These are phyloP conservation scores for Nyctibius bracteatus DNA, from an alignment of 2,113 vertebrate genomes.

Conservation along the genomic window DNA sequence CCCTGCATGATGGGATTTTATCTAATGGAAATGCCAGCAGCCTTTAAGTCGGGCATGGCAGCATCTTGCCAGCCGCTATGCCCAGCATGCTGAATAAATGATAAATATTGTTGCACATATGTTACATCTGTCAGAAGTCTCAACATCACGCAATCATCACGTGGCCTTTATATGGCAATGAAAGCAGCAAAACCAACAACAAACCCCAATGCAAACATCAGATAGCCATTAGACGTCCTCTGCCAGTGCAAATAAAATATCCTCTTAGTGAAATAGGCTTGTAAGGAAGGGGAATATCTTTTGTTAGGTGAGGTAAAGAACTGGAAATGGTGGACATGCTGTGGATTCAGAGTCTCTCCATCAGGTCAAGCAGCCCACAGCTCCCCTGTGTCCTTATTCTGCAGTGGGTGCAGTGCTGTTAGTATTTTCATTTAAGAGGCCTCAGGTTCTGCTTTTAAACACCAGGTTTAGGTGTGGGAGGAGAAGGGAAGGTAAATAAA, in stretches of 20 bases:
- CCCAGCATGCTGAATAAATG: constrained; percentile 26
- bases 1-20: constrained; percentile 27
- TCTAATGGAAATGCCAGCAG: constrained; percentile 39
- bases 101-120: constrained; percentile 54
- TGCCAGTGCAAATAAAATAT: neutral
- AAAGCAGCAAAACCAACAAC: constrained; percentile 47
- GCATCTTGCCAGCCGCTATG: neutral
- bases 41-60: constrained; percentile 60
- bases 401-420: neutral
- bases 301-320: neutral
- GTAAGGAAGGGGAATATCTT: neutral
- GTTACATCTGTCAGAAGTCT: constrained; percentile 52
- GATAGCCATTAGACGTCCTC: neutral
- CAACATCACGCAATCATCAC: neutral
- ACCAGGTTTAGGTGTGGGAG: neutral
- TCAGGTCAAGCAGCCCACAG: neutral
- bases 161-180: constrained; percentile 51
- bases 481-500: neutral
- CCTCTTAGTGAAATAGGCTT: neutral
- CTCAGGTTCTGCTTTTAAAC: neutral
- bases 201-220: constrained; percentile 16
- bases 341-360: neutral
- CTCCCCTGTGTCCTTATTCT: neutral
- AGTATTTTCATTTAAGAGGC: neutral
- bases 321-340: neutral